A percentile compares a stretch with the other conserved stretches of the same genome.
Conservation (phyloP, 2,888 invertebrate genomes). For the Ormyrus nitidulus region DNA sequence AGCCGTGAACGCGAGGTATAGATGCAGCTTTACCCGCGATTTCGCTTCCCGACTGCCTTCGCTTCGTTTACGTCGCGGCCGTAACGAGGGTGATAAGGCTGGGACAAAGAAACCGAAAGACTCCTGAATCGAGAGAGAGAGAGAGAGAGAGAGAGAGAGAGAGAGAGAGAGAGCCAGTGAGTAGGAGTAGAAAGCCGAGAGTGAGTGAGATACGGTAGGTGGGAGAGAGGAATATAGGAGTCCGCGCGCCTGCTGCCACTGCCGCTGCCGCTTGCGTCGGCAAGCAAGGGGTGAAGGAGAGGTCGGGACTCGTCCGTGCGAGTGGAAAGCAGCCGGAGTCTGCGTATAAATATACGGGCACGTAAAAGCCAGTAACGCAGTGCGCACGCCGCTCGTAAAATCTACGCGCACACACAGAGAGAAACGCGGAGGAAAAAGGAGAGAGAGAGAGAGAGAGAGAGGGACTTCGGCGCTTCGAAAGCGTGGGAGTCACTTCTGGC, state of each 20-base stretch:
- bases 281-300: conserved; percentile 44
- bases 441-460: neutral
- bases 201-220: neutral
- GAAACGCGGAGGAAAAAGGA: neutral
- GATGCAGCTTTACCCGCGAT: no score
- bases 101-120: no score
- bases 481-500: conserved; percentile 74
- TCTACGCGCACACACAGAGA: no score
- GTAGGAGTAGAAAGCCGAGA: conserved; percentile 44
- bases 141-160: no score
- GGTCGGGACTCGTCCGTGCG: conserved; percentile 28
- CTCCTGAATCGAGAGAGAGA: neutral
- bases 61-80: no score
- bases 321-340: neutral
- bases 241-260: conserved; percentile 25
- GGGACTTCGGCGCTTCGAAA: conserved; percentile 63
- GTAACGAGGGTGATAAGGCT: no score
- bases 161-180: conserved; percentile 29
- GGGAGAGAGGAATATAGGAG: conserved; percentile 27
- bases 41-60: neutral
- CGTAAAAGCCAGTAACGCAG: no score
- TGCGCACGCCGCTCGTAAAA: no score
- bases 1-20: no score
- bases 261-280: conserved; percentile 28
- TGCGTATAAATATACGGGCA: no score